phyloP scores from a whole-genome alignment of 2,113 vertebrate species.

The Oncorhynchus nerka region DNA sequence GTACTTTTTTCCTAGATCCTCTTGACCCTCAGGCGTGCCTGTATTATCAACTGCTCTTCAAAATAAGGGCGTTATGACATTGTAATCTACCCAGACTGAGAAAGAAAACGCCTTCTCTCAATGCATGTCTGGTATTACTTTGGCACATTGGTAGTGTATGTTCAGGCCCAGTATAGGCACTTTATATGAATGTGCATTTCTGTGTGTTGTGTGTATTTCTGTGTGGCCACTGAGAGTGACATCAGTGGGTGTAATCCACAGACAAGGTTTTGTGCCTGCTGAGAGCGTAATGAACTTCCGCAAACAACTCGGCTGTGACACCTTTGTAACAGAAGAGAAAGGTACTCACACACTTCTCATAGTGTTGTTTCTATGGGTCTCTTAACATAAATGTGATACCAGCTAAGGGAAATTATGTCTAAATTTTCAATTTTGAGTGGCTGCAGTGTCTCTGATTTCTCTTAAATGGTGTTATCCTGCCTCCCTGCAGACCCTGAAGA shows the following conservation, averaged over 20 bases:
- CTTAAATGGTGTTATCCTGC: background rate
- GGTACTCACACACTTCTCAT: constrained; percentile 46
- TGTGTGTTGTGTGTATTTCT: background rate
- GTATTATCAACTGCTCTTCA: constrained; percentile 2
- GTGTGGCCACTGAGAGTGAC: background rate
- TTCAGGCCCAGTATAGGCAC: background rate
- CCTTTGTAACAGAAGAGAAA: constrained; percentile 78
- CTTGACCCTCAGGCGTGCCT: background rate
- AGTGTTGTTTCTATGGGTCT: background rate
- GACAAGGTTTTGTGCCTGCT: constrained; percentile 77
- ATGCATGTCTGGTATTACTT: background rate
- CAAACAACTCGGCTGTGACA: constrained; percentile 75
- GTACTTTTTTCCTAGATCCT: background rate
- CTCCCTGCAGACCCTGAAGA: constrained; percentile 74
- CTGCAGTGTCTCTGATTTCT: background rate
- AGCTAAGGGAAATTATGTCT: background rate
- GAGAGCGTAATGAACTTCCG: constrained; percentile 78
- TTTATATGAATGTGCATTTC: background rate
- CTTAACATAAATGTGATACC: background rate
- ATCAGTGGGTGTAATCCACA: constrained; percentile 33
- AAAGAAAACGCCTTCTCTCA: background rate
- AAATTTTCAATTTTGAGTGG: background rate
- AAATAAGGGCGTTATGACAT: constrained; percentile 28
- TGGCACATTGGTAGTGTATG: background rate
- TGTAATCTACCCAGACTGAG: background rate